Evolutionary conservation across 2,797 vertebrate species (phyloP), one percentile per base, ranked within the genome.

Genomic region (Crenichthys baileyi): DNA sequence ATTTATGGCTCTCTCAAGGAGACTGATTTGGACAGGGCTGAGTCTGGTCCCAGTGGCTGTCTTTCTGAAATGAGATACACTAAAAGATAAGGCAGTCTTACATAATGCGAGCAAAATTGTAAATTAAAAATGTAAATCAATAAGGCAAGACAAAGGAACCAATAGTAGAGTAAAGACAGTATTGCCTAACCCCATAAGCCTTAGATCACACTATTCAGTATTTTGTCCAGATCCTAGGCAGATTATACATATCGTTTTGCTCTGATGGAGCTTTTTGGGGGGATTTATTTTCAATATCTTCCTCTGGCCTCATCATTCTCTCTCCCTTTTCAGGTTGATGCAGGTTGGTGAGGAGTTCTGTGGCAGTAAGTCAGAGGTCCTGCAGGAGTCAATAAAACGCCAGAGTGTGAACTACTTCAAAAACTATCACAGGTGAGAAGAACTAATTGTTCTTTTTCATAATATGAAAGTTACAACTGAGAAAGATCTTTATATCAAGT

Each of bases 321-420:
- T 31, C 67, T 9, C 26, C 31, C 83, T 48, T 36, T 74, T 74
- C 81, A 99, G 98, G 94, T 90, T 99, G 83, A 98, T 99, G 97
- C 97, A 99, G 90, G 98, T 99, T 87, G 98, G 98, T 24, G 98
- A 99, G 93, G 97, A 99, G 91, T 99, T 99, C 93, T 99, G 98
- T 79, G 96, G 98, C 91, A 99, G 98, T 86, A 98, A 96, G 87
- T 99, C 98, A 0, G 98, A 99, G 92, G 97, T 98, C 87, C 95
- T 99, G 87, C 98, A 99, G 92, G 98, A 99, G 86, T 99, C 98
- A 56, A 97, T 99, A 90, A 97, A 98, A 92, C 97, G 96, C 75
- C 98, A 99, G 93, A 99, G 98, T 39, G 94, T 99, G 78, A 99
- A 99, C 94, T 99, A 99, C 94, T 99, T 99, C 86, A 99, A 97